A percentile compares a stretch with the other conserved stretches of the same genome.
Conservation (phyloP, 2,888 invertebrate genomes). For the Cerastis rubricosa region DNA sequence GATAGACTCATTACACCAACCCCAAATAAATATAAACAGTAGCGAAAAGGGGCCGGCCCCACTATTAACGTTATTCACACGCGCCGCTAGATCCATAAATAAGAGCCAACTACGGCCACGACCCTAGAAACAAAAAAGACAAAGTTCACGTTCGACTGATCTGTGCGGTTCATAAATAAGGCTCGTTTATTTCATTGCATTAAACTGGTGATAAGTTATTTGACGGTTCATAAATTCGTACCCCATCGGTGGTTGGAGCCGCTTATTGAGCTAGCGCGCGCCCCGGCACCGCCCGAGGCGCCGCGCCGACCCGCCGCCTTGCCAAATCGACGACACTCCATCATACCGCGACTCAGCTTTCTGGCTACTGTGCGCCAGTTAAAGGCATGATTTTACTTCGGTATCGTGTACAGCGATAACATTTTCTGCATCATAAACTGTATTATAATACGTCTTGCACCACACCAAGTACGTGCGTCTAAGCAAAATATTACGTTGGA, state of each 20-base stretch:
- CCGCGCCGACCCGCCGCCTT: conserved; percentile 80
- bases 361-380: conserved; percentile 83
- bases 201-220: conserved; percentile 90
- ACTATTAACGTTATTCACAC: conserved; percentile 90
- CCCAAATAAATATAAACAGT: conserved; percentile 91
- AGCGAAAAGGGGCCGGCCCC: conserved; percentile 86
- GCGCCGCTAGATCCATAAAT: conserved; percentile 89
- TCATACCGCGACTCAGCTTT: conserved; percentile 82
- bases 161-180: conserved; percentile 87
- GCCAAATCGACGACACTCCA: conserved; percentile 86
- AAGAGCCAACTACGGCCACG: conserved; percentile 83
- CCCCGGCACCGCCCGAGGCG: conserved; percentile 79
- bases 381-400: conserved; percentile 79
- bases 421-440: conserved; percentile 85
- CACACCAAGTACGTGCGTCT: conserved; percentile 36
- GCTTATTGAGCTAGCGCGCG: conserved; percentile 78
- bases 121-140: conserved; percentile 87
- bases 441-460: conserved; percentile 55
- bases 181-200: conserved; percentile 89
- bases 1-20: conserved; percentile 90
- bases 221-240: conserved; percentile 89
- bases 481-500: conserved; percentile 48
- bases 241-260: conserved; percentile 80
- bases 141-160: conserved; percentile 85
- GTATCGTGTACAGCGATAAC: conserved; percentile 79